A percentile compares a stretch with the other conserved stretches of the same genome.
phyloP scores from a whole-genome alignment of 1,140 invertebrate genomes.

The Bathynomus jamesi region DNA sequence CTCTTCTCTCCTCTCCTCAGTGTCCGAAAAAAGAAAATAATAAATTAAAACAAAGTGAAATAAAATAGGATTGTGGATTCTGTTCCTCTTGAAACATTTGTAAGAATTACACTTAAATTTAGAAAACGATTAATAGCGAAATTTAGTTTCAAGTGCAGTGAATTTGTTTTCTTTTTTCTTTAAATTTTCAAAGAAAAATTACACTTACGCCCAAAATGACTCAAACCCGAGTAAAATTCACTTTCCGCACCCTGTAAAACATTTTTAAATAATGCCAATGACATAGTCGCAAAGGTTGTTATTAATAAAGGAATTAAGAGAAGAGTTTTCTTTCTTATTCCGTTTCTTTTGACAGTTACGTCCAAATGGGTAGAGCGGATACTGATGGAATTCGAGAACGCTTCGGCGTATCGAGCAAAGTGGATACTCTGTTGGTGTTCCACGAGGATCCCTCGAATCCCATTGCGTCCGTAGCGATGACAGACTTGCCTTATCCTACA shows the following conservation, averaged over 20 bases:
- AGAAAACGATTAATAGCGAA: too few relatives aligned
- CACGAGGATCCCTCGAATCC: constrained; percentile 77
- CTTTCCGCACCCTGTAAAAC: too few relatives aligned
- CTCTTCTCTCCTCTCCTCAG: too few relatives aligned
- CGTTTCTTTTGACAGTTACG: constrained; percentile 51
- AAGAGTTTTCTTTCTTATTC: background rate
- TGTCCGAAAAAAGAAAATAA: too few relatives aligned
- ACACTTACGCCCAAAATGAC: background rate
- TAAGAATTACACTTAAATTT: too few relatives aligned
- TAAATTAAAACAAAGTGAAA: too few relatives aligned
- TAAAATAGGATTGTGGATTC: too few relatives aligned
- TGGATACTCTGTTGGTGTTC: constrained; percentile 80
- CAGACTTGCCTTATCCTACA: constrained; percentile 75
- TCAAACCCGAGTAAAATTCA: too few relatives aligned
- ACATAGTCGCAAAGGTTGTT: background rate
- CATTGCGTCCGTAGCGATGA: constrained; percentile 74
- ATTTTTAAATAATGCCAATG: background rate
- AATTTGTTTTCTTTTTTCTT: background rate
- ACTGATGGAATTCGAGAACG: constrained; percentile 55
- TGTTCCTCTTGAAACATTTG: too few relatives aligned
- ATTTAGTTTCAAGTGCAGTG: background rate
- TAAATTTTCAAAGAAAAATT: background rate
- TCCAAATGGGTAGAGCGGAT: constrained; percentile 51
- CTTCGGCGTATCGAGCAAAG: constrained; percentile 61
- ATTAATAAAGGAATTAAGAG: too few relatives aligned